phyloP scores from a whole-genome alignment of 2,113 vertebrate species.

The Jaculus jaculus region DNA sequence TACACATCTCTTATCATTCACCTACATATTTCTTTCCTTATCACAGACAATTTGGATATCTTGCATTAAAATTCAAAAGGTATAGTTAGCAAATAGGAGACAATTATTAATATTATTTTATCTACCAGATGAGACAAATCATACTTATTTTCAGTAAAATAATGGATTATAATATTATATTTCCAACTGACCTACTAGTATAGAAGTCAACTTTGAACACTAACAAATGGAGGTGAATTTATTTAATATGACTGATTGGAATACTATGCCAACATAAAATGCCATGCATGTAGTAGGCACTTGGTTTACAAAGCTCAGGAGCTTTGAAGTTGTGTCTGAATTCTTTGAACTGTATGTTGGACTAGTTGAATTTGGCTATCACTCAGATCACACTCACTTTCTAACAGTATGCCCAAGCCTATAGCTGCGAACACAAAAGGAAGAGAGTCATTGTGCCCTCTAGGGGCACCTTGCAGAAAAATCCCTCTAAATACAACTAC shows the following conservation, averaged over 20 bases:
- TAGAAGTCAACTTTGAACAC: not conserved
- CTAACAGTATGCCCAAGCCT: not conserved
- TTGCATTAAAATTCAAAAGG: not conserved
- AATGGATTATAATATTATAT: not conserved
- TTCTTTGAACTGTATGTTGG: not conserved
- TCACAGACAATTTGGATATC: not conserved
- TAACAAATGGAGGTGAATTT: not conserved
- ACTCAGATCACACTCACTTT: not conserved
- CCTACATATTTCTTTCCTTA: not conserved
- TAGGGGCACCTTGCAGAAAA: constrained; percentile 66
- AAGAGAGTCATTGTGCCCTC: constrained; percentile 70
- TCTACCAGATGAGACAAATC: not conserved
- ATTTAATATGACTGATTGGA: not conserved
- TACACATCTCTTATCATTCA: not conserved
- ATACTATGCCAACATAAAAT: not conserved
- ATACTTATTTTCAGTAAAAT: not conserved
- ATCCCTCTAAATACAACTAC: not conserved
- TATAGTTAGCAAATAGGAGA: not conserved
- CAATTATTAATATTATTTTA: not conserved
- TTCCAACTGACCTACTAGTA: not conserved
- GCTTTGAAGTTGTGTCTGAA: not conserved
- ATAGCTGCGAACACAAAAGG: not conserved
- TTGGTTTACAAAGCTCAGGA: not conserved
- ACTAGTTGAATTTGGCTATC: not conserved
- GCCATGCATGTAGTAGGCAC: not conserved